A percentile compares a stretch with the other conserved stretches of the same genome.
Evolutionary conservation across 2,113 vertebrate genomes (phyloP).

Genomic region (Oxygymnocypris stewartii): DNA sequence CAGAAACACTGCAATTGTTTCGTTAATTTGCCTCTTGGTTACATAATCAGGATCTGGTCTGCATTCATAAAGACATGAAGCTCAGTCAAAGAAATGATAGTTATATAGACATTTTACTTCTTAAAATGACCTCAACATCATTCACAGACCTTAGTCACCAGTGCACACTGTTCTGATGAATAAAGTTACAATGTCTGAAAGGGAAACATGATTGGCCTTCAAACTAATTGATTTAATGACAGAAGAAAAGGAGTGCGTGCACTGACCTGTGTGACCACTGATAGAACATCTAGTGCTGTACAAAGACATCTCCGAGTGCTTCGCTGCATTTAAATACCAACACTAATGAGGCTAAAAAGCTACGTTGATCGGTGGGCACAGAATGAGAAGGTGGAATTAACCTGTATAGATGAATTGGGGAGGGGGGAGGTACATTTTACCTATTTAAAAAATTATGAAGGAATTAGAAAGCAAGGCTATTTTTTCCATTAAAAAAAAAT

Average conservation of each 20-base stretch:
- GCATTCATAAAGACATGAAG: background rate
- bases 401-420: background rate
- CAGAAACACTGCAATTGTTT: background rate
- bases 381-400: background rate
- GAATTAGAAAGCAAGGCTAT: background rate
- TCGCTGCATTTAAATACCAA: slow-evolving; percentile 32
- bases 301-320: slow-evolving; percentile 6
- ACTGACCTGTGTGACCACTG: slow-evolving; percentile 28
- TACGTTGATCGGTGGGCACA: background rate
- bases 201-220: slow-evolving; percentile 24
- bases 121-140: background rate
- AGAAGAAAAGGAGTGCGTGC: slow-evolving; percentile 22
- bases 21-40: background rate
- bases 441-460: background rate
- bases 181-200: slow-evolving; percentile 15
- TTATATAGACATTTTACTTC: background rate
- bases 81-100: background rate
- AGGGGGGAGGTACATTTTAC: too few species aligned
- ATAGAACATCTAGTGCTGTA: slow-evolving; percentile 22
- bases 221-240: slow-evolving; percentile 48
- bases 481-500: background rate
- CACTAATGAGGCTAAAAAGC: slow-evolving; percentile 33
- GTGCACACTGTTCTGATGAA: slow-evolving; percentile 24
- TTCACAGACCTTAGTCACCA: background rate
- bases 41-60: background rate